Evolutionary conservation across 1,140 invertebrate species (phyloP).

Genomic region (Macrobrachium rosenbergii): DNA sequence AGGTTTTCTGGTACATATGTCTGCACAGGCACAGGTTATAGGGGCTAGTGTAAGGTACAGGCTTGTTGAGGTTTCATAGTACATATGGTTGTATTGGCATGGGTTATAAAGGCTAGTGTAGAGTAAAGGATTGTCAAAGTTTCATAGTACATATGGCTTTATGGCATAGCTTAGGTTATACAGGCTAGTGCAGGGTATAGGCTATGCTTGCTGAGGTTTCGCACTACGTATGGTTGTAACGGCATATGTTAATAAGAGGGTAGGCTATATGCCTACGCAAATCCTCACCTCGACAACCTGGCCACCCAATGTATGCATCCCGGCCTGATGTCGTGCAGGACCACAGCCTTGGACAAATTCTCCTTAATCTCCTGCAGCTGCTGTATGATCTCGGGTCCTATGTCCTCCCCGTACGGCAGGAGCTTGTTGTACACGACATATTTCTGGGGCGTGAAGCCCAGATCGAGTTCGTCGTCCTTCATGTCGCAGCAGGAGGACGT

Average conservation of each 20-base stretch:
- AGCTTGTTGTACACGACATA: conserved; percentile 78
- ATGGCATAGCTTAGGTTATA: too few species aligned
- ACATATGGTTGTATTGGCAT: too few species aligned
- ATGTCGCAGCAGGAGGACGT: background rate
- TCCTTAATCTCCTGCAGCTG: conserved; percentile 78
- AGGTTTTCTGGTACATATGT: too few species aligned
- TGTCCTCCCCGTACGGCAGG: conserved; percentile 77
- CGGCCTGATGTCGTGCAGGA: conserved; percentile 79
- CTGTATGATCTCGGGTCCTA: conserved; percentile 75
- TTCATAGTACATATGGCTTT: too few species aligned
- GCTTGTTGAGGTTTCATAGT: too few species aligned
- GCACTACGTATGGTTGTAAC: background rate
- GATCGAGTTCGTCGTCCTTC: conserved; percentile 53
- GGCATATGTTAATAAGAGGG: background rate
- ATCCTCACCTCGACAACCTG: conserved; percentile 65
- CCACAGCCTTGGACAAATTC: conserved; percentile 78
- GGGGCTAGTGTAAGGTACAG: too few species aligned
- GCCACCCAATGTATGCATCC: conserved; percentile 77
- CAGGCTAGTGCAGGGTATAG: too few species aligned
- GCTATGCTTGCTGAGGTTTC: too few species aligned
- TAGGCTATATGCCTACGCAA: background rate
- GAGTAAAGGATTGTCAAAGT: too few species aligned
- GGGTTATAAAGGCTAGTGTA: too few species aligned
- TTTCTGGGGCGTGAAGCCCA: conserved; percentile 73
- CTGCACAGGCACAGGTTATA: too few species aligned